Evolutionary conservation across 2,888 invertebrate genomes (phyloP).

Genomic region (Trissolcus japonicus): DNA sequence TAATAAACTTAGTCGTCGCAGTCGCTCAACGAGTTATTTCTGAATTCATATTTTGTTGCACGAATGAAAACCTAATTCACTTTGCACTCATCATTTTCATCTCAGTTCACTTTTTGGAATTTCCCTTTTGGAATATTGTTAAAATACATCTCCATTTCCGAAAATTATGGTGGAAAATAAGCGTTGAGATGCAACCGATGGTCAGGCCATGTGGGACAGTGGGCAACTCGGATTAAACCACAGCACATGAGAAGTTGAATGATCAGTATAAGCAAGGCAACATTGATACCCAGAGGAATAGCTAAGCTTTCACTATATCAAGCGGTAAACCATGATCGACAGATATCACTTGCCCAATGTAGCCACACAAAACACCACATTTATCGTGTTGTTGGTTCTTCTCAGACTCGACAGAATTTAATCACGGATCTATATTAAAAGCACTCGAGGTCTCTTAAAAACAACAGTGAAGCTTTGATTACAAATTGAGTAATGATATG

Average conservation of each 20-base stretch:
- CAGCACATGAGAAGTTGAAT: constrained; percentile 23
- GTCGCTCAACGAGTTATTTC: constrained; percentile 15
- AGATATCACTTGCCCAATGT: constrained; percentile 26
- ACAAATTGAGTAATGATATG: too few species aligned
- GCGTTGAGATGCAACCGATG: constrained; percentile 3
- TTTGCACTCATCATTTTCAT: not conserved
- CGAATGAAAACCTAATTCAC: not conserved
- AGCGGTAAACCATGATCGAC: constrained; percentile 31
- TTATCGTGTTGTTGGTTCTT: constrained; percentile 24
- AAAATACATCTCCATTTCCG: not conserved
- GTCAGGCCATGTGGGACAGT: constrained; percentile 3
- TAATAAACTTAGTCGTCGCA: constrained; percentile 33
- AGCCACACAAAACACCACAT: constrained; percentile 26
- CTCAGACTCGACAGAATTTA: not conserved
- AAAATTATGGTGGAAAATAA: not conserved
- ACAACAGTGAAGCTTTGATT: too few species aligned
- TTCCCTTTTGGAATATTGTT: not conserved
- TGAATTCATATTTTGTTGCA: constrained; percentile 3
- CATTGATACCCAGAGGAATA: constrained; percentile 19
- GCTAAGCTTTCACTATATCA: constrained; percentile 28
- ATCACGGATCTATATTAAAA: too few species aligned
- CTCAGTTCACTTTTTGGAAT: not conserved
- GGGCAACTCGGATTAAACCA: constrained; percentile 12
- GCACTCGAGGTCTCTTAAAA: too few species aligned
- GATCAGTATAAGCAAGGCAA: constrained; percentile 23